Base-by-base conservation (phyloP, 2,888 invertebrate genomes). In the Entomobrya multifasciata region DNA sequence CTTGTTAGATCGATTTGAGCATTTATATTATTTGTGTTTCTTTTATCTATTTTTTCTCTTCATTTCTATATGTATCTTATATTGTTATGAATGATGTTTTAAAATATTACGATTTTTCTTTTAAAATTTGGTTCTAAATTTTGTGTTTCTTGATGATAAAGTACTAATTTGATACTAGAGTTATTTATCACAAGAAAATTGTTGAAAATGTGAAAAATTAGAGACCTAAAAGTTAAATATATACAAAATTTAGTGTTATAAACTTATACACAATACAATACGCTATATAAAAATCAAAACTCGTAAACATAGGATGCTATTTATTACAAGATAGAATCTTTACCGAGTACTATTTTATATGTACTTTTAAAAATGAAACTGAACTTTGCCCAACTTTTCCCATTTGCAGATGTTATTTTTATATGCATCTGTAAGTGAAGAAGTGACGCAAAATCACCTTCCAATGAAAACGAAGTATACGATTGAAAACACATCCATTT, bases 401-500 rank as follows among this genome's bases (percentile, higher is more conserved):
- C 27, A 36, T 77, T 77, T 77, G 41, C 22, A 36, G 55, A 57
- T 13, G 5, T 15, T 41, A 47, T 60, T 52, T 72, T 70, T 72
- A 76, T 36, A 8, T 6, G 4, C 13, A 25, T 13, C 62, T 72
- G 65, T 49, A 67, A 41, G 15, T 67, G 30, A 77, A 44, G 60
- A 79, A 62, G 79, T 77, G 76, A 89, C 15, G 84, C 87, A 87
- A 77, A 70, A 88, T 89, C 89, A 90, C 90, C 90, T 90, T 90
- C 90, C 90, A 90, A 86, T 89, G 89, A 87, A 89, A 90, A 90
- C 90, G 90, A 90, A 89, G 90, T 90, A 90, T 90, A 90, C 90
- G 90, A 90, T 90, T 89, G 85, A 90, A 90, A 90, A 90, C 90
- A 90, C 90, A 90, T 90, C 90, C 90, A 90, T 88, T 89, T 90